Base-by-base conservation (phyloP, 2,113 vertebrate genomes). In the Gymnorhina tibicen region DNA sequence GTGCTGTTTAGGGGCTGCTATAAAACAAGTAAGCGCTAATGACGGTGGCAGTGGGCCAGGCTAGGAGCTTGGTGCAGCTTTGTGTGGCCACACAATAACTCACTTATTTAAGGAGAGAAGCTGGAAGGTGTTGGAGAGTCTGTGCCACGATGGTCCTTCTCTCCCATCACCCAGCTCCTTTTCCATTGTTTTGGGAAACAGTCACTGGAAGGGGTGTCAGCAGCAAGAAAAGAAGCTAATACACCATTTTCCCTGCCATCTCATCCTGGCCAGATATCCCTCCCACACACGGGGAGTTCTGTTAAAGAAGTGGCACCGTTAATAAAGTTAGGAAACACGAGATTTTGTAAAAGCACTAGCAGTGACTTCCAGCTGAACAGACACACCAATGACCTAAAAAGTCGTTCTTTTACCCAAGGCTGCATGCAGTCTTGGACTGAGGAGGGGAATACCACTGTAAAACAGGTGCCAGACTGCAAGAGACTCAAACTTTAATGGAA, bases 181-280 rank as follows among this genome's bases (percentile, higher is more conserved):
- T 82, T 64, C 79, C 42, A 46, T 42, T 14, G 33, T 76, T 88
- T 72, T 26, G 41, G 19, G 15, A 69, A 88, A 27, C 7, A 16
- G 21, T 42, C 24, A 47, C 41, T 53, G 37, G 67, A 94, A 76
- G 13, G 6, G 13, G 3, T 26, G 12, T 52, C 73, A 72, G 14
- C 39, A 75, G 30, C 1, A 3, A 87, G 35, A 21, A 78, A 82
- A 82, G 9, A n/a, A 62, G 17, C 39, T 63, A 78, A 56, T 27
- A 49, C 2, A 41, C 5, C 0, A 0, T 56, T 90, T 78, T 3
- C 12, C 35, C 18, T 3, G 2, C 20, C 28, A 42, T 23, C 9
- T 81, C 42, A 41, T 44, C 22, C 49, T 83, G 30, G 32, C 3
- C 53, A 93, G 39, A 39, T 47, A 91, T 44, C 75, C 21, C 35